phyloP scores from a whole-genome alignment of 2,113 vertebrate species.

The Collichthys lucidus region DNA sequence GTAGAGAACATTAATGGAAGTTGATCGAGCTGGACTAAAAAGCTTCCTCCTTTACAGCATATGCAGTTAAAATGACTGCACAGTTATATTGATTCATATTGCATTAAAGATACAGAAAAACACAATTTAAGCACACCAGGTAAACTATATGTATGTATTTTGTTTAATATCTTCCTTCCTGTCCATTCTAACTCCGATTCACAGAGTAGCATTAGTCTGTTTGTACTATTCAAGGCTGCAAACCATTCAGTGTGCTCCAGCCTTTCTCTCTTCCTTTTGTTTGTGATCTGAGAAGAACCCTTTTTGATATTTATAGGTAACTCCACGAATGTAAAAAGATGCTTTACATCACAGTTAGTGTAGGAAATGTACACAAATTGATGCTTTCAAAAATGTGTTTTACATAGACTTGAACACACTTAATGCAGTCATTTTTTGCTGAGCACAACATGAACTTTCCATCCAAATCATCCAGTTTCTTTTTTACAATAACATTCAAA shows the following conservation, averaged over 20 bases:
- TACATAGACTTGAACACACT: no score
- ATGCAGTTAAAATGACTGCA: neutral
- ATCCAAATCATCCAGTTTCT: neutral
- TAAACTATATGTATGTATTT: no score
- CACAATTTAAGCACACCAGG: no score
- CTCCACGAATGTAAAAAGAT: no score
- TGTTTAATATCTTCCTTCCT: no score
- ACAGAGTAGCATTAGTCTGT: no score
- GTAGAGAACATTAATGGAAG: slow-evolving; percentile 32
- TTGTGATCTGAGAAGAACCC: neutral
- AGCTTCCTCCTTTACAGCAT: neutral
- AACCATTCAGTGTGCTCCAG: no score
- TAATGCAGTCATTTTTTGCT: neutral
- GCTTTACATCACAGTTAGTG: no score
- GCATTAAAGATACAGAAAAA: neutral
- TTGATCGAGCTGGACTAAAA: slow-evolving; percentile 20
- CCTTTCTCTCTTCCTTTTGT: neutral
- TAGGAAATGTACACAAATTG: no score
- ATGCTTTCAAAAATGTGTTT: no score
- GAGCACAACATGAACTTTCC: neutral
- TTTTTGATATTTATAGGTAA: no score
- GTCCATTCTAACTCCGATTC: neutral
- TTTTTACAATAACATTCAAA: neutral
- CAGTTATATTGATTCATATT: neutral
- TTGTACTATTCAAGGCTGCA: no score